Percentiles rank a stretch among this genome's conserved stretches.
Conservation (phyloP, 1,140 invertebrate genomes). For the Drosophila nannoptera region DNA sequence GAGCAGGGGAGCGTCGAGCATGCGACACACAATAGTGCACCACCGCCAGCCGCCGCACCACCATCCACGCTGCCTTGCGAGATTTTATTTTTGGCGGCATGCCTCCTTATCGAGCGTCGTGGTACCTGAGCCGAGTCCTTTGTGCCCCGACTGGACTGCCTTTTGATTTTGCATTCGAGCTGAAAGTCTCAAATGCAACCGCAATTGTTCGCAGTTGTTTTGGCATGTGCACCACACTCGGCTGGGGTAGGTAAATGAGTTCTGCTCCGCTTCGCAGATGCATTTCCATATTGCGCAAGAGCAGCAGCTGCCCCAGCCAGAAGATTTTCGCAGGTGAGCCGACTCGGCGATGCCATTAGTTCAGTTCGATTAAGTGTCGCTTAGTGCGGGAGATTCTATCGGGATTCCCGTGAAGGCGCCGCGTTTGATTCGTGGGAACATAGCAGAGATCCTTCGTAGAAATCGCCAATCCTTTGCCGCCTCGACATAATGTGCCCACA, state of each 20-base stretch:
- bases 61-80: slow-evolving; percentile 34
- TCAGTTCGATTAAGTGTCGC: not conserved
- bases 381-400: not conserved
- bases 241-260: slow-evolving; percentile 53
- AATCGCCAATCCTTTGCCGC: slow-evolving; percentile 65
- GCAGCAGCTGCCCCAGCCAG: slow-evolving; percentile 52
- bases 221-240: slow-evolving; percentile 68
- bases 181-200: slow-evolving; percentile 64
- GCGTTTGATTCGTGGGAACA: slow-evolving; percentile 53
- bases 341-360: no score
- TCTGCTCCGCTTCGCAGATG: slow-evolving; percentile 42
- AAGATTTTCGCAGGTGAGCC: slow-evolving; percentile 10
- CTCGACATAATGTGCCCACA: slow-evolving; percentile 72
- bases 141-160: slow-evolving; percentile 40
- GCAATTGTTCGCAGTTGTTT: slow-evolving; percentile 59
- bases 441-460: slow-evolving; percentile 48
- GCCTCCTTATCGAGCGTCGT: slow-evolving; percentile 17
- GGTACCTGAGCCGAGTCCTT: slow-evolving; percentile 59
- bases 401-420: slow-evolving; percentile 28
- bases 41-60: slow-evolving; percentile 22
- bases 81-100: slow-evolving; percentile 67
- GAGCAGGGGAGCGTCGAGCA: slow-evolving; percentile 19
- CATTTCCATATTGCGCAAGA: slow-evolving; percentile 61
- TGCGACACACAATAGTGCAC: slow-evolving; percentile 62
- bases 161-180: slow-evolving; percentile 57